Base-by-base conservation (phyloP, 30 jellyfish, hydroid and myxozoan species). In the Cassiopea andromeda region DNA sequence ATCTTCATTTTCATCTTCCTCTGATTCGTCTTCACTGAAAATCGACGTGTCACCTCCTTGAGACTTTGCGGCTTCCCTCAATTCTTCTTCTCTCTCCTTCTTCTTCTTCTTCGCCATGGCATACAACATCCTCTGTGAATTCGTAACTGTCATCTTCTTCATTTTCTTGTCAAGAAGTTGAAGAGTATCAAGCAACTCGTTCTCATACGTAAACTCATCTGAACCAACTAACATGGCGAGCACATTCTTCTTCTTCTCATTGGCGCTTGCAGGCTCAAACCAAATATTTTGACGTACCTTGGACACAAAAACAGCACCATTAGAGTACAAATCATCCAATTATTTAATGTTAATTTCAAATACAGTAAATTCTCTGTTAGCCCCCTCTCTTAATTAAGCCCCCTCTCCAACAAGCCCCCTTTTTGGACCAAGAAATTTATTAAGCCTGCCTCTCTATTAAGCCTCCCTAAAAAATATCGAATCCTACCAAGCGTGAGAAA, bases 231-330 rank as follows among this genome's bases (percentile, higher is more conserved):
- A 54, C 87, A 90, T 44, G 45, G 61, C 61, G 96, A 95, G 77
- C 78, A 88, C 27, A 60, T 82, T 83, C 14, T 73, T 85, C 91
- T 89, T 91, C 85, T 83, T 91, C 10, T 81, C 96, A 80, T 83
- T 94, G 17, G 96, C 97, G 6, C 67, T 88, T 45, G 76, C 86
- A 1, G 88, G 93, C 64, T 90, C 97, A 78, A 95, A 71, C 97
- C 97, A 95, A 19, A 69, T 85, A 4, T 91, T 85, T 54, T 91
- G 97, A 14, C 99, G 89, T 27, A 83, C 88, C 91, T 83, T 64
- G 73, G 43, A 0, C 38, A 27, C 38, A 27, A 27, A 27, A 27
- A 27, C 38, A 27, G 38, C 38, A 27, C 38, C 38, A 27, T 27
- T 27, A 27, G 38, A 27, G 38, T 27, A 27, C 38, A 27, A 27